phyloP scores from a whole-genome alignment of 2,888 invertebrate genomes.

The Brenthis ino region DNA sequence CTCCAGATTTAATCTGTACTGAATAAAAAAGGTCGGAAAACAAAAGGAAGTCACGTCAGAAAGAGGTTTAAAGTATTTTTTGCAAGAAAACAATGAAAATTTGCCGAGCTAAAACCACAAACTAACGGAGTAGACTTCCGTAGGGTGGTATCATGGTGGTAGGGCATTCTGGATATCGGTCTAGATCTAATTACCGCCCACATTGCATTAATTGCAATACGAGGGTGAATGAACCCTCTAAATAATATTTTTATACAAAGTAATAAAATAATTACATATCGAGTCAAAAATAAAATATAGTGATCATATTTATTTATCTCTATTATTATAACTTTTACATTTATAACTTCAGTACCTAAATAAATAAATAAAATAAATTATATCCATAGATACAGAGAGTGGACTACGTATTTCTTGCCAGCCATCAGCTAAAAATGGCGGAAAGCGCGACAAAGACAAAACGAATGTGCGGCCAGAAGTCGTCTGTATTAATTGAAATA shows the following conservation, averaged over 20 bases:
- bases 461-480: no score
- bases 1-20: constrained; percentile 27
- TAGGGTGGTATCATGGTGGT: constrained; percentile 46
- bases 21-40: constrained; percentile 45
- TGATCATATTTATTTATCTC: no score
- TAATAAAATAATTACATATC: background rate
- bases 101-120: constrained; percentile 59
- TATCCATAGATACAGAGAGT: no score
- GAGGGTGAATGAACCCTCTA: constrained; percentile 53
- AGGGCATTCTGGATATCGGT: constrained; percentile 60
- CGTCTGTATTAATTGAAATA: no score
- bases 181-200: constrained; percentile 69
- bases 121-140: constrained; percentile 49
- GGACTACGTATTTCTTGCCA: no score
- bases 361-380: no score
- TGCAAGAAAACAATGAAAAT: constrained; percentile 53
- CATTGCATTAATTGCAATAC: constrained; percentile 49
- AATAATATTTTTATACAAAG: background rate
- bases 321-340: no score
- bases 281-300: no score
- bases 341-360: no score
- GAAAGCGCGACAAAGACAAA: no score
- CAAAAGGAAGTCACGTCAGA: constrained; percentile 48
- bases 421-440: no score
- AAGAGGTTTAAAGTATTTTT: constrained; percentile 53